These are phyloP conservation scores for Etheostoma spectabile DNA, from an alignment of 2,113 vertebrate genomes.

Conservation along the genomic window DNA sequence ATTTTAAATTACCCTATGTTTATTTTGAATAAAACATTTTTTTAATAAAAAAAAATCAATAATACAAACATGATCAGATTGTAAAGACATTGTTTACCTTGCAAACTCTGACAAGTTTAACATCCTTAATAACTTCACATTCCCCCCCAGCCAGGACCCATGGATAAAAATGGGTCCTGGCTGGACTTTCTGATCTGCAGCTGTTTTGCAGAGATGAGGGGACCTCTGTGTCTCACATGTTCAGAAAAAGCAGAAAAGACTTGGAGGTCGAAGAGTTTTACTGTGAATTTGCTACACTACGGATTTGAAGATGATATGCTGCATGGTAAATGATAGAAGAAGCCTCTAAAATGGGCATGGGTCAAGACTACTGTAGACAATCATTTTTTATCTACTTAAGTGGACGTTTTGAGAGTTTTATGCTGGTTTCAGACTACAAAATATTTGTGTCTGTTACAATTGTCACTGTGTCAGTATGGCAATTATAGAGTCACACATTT, in stretches of 20 bases:
- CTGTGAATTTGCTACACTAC: neutral
- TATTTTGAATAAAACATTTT: too few relatives aligned
- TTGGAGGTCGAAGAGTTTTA: neutral
- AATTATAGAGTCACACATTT: neutral
- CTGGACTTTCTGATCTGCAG: conserved; percentile 5
- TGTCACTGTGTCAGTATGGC: neutral
- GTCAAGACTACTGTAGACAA: neutral
- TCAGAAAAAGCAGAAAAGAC: neutral
- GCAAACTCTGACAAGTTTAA: too few relatives aligned
- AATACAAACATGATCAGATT: too few relatives aligned
- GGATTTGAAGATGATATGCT: conserved; percentile 23
- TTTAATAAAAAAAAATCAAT: too few relatives aligned
- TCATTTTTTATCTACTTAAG: neutral
- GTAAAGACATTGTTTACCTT: too few relatives aligned
- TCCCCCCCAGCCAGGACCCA: too few relatives aligned
- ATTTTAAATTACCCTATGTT: too few relatives aligned
- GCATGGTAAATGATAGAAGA: conserved; percentile 3
- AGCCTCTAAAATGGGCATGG: neutral
- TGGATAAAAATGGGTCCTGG: too few relatives aligned
- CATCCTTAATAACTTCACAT: too few relatives aligned
- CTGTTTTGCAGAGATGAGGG: neutral
- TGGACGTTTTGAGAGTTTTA: neutral
- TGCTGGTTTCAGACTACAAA: too few relatives aligned
- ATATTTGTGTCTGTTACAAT: too few relatives aligned
- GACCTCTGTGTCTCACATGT: conserved; percentile 6